These are phyloP conservation scores for Felis catus DNA, from an alignment of 2,113 vertebrate genomes.

Conservation along the genomic window DNA sequence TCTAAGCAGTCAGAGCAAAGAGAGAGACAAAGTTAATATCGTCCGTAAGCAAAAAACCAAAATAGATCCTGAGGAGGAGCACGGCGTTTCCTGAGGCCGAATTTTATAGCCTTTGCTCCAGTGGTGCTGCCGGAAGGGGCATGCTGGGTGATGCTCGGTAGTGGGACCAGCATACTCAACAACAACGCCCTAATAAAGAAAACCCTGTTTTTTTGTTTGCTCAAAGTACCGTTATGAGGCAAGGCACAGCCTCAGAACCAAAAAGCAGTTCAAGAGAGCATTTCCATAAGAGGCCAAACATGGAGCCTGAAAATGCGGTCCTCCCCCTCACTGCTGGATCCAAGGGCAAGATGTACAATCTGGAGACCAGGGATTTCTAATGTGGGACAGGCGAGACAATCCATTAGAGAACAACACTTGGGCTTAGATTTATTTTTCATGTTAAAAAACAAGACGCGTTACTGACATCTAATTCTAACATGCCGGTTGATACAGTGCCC, in stretches of 20 bases:
- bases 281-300: neutral
- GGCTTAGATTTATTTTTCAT: neutral
- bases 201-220: neutral
- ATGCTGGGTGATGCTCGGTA: neutral
- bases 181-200: neutral
- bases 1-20: neutral
- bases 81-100: neutral
- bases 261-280: neutral
- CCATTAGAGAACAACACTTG: neutral
- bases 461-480: conserved; percentile 2
- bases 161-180: neutral
- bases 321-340: neutral
- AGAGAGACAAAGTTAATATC: conserved; percentile 43
- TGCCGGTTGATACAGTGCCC: neutral
- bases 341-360: conserved; percentile 8
- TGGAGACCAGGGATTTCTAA: neutral
- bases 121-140: neutral
- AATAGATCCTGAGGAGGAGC: conserved; percentile 15
- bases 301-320: neutral
- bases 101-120: neutral
- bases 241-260: neutral
- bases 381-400: neutral
- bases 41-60: neutral
- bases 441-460: conserved; percentile 1
- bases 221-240: too few relatives aligned